Evolutionary conservation across 2,113 vertebrate species (phyloP).

Genomic region (Carollia perspicillata): DNA sequence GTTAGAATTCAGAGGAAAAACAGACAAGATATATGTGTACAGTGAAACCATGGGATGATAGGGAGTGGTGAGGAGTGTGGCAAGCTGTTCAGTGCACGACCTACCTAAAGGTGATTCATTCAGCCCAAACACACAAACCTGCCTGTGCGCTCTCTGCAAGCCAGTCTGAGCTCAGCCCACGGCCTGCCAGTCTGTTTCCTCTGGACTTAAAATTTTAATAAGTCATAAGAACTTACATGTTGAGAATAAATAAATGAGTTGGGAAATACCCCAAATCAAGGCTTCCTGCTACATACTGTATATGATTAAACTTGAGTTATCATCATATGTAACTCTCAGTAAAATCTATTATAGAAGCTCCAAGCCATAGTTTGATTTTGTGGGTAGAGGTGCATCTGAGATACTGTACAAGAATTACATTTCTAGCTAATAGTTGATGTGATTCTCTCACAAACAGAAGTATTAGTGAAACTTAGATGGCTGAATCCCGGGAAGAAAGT

Average conservation of each 20-base stretch:
- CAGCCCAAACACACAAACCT: neutral
- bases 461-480: neutral
- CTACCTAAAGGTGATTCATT: no score
- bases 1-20: neutral
- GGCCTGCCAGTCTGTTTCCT: neutral
- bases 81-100: neutral
- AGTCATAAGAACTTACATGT: neutral
- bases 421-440: neutral
- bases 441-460: neutral
- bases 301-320: neutral
- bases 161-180: neutral
- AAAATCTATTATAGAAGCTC: neutral
- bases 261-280: neutral
- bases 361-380: neutral
- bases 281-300: neutral
- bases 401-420: neutral
- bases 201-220: neutral
- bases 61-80: neutral
- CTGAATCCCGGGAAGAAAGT: neutral
- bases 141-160: neutral
- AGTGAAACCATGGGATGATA: rapidly evolving
- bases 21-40: rapidly evolving
- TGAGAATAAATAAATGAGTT: neutral
- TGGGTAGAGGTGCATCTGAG: neutral
- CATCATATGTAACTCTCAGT: neutral